These are phyloP conservation scores for Ancistrus triradiatus DNA, from an alignment of 2,113 vertebrate species.

Conservation along the genomic window DNA sequence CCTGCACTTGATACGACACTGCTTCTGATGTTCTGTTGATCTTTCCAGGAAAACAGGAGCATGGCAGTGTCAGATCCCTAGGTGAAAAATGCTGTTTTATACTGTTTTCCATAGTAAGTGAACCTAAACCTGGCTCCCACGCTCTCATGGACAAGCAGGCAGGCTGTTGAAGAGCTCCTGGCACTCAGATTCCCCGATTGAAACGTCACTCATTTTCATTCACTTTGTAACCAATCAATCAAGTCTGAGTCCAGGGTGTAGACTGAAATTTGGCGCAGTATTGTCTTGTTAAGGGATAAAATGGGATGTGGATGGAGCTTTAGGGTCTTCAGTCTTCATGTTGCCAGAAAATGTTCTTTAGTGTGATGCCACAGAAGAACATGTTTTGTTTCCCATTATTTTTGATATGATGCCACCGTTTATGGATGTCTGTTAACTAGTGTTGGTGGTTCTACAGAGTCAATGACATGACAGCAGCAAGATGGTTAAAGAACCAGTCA, in stretches of 20 bases:
- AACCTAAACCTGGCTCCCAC: constrained; percentile 20
- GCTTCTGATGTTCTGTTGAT: too few relatives aligned
- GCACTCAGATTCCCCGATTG: constrained; percentile 4
- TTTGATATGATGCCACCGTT: too few relatives aligned
- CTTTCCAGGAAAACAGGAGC: too few relatives aligned
- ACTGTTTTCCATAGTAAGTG: neutral
- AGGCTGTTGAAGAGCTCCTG: constrained; percentile 17
- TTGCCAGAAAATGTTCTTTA: neutral
- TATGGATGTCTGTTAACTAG: too few relatives aligned
- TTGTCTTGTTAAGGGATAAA: constrained; percentile 7
- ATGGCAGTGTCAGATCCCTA: too few relatives aligned
- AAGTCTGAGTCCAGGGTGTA: constrained; percentile 5
- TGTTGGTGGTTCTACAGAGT: too few relatives aligned
- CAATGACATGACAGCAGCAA: too few relatives aligned
- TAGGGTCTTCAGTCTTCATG: neutral
- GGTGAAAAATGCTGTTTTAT: too few relatives aligned
- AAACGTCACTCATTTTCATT: constrained; percentile 34
- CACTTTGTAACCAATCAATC: constrained; percentile 21
- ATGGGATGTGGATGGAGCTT: neutral
- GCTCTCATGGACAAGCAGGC: constrained; percentile 3
- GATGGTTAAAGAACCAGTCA: too few relatives aligned
- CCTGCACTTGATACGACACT: too few relatives aligned
- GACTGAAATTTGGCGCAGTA: constrained; percentile 5
- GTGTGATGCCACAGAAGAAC: neutral
- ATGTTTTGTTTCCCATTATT: neutral